A percentile compares a stretch with the other conserved stretches of the same genome.
Conservation (phyloP, 2,113 vertebrate genomes). For the Xyliphius kryptos region DNA sequence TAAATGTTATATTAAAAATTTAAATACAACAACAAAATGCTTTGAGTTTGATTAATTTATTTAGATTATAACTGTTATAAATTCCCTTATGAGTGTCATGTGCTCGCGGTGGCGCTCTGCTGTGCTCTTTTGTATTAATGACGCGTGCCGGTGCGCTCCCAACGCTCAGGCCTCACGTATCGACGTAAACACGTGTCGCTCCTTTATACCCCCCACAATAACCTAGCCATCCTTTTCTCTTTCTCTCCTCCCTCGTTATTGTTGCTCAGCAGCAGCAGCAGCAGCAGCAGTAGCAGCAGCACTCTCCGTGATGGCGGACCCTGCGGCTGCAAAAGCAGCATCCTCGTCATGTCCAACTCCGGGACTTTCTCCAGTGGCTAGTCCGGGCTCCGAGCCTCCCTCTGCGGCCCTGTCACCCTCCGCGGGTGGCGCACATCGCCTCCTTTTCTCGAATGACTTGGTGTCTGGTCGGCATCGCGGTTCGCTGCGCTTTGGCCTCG, state of each 20-base stretch:
- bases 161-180: slow-evolving; percentile 47
- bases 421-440: slow-evolving; percentile 77
- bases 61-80: no score
- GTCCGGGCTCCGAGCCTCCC: slow-evolving; percentile 63
- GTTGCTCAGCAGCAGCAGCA: slow-evolving; percentile 59
- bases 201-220: slow-evolving; percentile 44
- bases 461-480: slow-evolving; percentile 85
- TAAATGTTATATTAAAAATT: no score
- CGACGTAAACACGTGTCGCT: slow-evolving; percentile 64
- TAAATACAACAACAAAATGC: no score
- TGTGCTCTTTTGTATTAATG: slow-evolving; percentile 11
- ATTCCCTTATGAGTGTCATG: no score
- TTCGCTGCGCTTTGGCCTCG: slow-evolving; percentile 85
- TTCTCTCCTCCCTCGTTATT: slow-evolving; percentile 57
- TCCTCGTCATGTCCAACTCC: slow-evolving; percentile 48
- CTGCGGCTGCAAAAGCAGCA: slow-evolving; percentile 48
- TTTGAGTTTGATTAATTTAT: no score
- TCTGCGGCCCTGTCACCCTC: slow-evolving; percentile 62
- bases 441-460: slow-evolving; percentile 90
- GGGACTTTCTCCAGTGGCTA: slow-evolving; percentile 61
- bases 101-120: neutral
- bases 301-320: no score
- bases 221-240: no score
- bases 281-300: no score
- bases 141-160: slow-evolving; percentile 12